phyloP scores from a whole-genome alignment of 1,140 invertebrate species.

The Drosophila elegans region DNA sequence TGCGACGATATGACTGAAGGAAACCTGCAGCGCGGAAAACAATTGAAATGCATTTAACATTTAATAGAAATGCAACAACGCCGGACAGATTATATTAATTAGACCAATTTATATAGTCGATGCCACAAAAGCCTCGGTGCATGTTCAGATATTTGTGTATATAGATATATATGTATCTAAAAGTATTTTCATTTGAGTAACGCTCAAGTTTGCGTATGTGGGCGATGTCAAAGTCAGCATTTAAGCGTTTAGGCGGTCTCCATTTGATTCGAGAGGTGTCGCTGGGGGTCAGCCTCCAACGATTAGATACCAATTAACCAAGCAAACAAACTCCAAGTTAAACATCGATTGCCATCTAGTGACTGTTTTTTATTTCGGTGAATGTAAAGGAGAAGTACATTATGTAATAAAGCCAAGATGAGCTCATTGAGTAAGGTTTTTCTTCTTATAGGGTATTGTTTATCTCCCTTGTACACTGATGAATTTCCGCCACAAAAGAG shows the following conservation, averaged over 20 bases:
- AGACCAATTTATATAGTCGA: constrained; percentile 55
- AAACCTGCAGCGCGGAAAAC: constrained; percentile 33
- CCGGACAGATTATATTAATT: constrained; percentile 65
- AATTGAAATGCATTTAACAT: constrained; percentile 66
- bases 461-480: constrained; percentile 18
- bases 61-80: constrained; percentile 47
- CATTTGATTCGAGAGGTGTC: constrained; percentile 49
- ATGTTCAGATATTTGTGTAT: constrained; percentile 21
- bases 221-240: constrained; percentile 56
- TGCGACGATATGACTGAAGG: constrained; percentile 25
- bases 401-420: constrained; percentile 43
- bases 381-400: constrained; percentile 13
- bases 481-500: constrained; percentile 59
- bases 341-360: constrained; percentile 21
- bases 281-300: constrained; percentile 60
- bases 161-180: constrained; percentile 15
- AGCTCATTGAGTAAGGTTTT: constrained; percentile 46
- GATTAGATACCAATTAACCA: constrained; percentile 69
- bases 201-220: constrained; percentile 62
- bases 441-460: background rate
- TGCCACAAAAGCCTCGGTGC: constrained; percentile 19
- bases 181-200: constrained; percentile 8
- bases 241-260: constrained; percentile 18
- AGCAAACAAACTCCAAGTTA: constrained; percentile 28
- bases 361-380: constrained; percentile 7